These are phyloP conservation scores for Chunga burmeisteri DNA, from an alignment of 2,113 vertebrate genomes.

Conservation along the genomic window DNA sequence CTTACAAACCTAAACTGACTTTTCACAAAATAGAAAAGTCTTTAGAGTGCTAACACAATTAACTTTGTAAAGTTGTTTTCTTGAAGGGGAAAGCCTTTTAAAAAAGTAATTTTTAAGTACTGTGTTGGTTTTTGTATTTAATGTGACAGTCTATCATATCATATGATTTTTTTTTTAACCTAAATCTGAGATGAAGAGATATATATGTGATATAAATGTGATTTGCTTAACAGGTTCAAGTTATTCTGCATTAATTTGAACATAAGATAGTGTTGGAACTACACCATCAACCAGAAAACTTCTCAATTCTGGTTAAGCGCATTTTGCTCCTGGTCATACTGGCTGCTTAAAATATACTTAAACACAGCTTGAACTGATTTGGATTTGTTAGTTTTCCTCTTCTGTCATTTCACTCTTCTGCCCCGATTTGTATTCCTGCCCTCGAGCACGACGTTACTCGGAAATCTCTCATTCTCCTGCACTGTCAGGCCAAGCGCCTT, in stretches of 20 bases:
- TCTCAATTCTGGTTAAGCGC: neutral
- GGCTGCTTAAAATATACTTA: neutral
- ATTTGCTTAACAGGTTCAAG: neutral
- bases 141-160: neutral
- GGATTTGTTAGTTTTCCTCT: neutral
- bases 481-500: neutral
- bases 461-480: neutral
- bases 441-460: neutral
- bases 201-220: neutral
- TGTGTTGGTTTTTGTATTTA: neutral
- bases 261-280: neutral
- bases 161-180: neutral
- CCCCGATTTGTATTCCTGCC: neutral
- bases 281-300: neutral
- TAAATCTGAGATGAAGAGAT: neutral
- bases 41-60: neutral
- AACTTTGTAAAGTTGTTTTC: neutral
- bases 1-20: neutral
- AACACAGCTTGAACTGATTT: neutral
- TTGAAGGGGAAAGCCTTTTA: neutral
- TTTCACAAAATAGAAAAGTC: neutral
- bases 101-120: neutral
- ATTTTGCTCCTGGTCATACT: neutral
- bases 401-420: neutral
- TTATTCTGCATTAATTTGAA: neutral